Evolutionary conservation across 2,888 invertebrate genomes (phyloP), one percentile per base, ranked within the genome.

Genomic region (Chymomyza fuscimana): DNA sequence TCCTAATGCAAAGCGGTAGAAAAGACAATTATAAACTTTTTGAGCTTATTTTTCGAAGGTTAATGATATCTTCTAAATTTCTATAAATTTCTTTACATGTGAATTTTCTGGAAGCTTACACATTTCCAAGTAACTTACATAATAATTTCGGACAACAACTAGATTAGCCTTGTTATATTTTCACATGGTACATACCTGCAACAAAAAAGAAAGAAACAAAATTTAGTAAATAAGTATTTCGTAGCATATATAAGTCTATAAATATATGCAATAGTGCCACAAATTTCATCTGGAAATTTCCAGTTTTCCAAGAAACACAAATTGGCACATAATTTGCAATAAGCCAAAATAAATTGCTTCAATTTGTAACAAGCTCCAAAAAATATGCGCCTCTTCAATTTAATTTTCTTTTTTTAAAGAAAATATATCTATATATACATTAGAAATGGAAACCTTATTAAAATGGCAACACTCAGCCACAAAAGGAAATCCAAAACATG

Each of bases 181-280:
- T 19, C 9, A 16, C n/a, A 6, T 15, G n/a, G 19, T 70, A 82
- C 87, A 67, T 83, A 83, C 86, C 87, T 84, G 80, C 0, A 85
- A 87, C n/a, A 59, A 19, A 76, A 50, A 46, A 7, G 4, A 5
- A n/a, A 67, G 6, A 65, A 59, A 66, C 60, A 4, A 22, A 66
- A 62, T 56, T 56, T 66, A 62, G 40, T 61, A 36, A 32, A 51
- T 29, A 63, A 52, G 12, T 12, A 22, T 25, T 25, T 12, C 15
- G 19, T 5, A 54, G 10, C 0, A 51, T 51, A 16, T 32, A 32
- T 7, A 32, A 32, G 32, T 32, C 32, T 32, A 32, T 32, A 32
- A 32, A 32, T 32, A 32, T 25, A 25, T 25, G 25, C 25, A 25
- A 25, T 32, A 32, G 32, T 32, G 32, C 32, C 32, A 32, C 5